Conservation (phyloP, 2,797 vertebrate species). For the Rhinichthys osculus region DNA sequence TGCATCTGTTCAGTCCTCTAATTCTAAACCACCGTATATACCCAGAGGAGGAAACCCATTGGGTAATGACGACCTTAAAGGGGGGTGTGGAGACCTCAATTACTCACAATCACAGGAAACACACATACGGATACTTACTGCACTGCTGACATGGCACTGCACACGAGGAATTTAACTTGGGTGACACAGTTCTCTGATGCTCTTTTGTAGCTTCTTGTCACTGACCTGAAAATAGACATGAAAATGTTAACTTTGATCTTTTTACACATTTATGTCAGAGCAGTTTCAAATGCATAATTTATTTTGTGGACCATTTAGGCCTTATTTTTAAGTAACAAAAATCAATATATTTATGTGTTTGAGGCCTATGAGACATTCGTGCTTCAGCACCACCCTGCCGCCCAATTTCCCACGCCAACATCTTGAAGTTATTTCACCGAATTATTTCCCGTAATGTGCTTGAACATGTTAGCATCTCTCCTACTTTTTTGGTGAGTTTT, state of each 20-base stretch:
- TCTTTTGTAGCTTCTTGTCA: constrained; percentile 26
- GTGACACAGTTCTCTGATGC: constrained; percentile 58
- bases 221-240: not conserved
- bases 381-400: constrained; percentile 44
- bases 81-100: constrained; percentile 59
- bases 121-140: constrained; percentile 34
- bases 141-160: constrained; percentile 40
- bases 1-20: constrained; percentile 61
- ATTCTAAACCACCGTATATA: constrained; percentile 58
- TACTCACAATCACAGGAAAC: constrained; percentile 57
- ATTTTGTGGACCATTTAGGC: not conserved
- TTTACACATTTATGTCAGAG: not conserved
- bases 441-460: constrained; percentile 67
- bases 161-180: constrained; percentile 21
- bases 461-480: constrained; percentile 65
- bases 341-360: not conserved
- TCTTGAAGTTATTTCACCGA: constrained; percentile 72
- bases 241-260: not conserved
- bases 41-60: constrained; percentile 54
- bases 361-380: constrained; percentile 57
- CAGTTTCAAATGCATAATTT: not conserved
- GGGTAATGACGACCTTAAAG: constrained; percentile 56
- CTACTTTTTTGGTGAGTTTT: constrained; percentile 61
- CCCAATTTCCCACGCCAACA: constrained; percentile 40
- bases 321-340: not conserved